A percentile compares a stretch with the other conserved stretches of the same genome.
Conservation (phyloP, 2,797 vertebrate species). For the Microtus californicus region DNA sequence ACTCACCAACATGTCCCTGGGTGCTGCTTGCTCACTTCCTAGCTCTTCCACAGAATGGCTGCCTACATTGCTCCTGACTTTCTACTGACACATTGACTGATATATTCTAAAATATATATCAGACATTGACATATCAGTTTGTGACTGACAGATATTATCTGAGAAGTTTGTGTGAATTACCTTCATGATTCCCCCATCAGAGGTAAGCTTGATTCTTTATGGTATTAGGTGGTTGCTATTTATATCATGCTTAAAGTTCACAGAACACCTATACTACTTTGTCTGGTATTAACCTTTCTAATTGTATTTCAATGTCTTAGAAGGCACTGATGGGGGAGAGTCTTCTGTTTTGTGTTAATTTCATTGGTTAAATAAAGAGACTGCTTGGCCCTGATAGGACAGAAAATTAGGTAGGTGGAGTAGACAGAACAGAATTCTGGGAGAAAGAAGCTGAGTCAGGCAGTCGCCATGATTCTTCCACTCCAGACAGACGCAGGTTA, state of each 20-base stretch:
- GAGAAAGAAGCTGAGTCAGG: no score
- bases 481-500: no score
- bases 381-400: no score
- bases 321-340: not conserved
- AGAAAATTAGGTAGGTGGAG: no score
- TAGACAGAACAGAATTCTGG: no score
- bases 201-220: constrained; percentile 3
- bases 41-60: not conserved
- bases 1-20: accelerated
- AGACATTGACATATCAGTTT: not conserved
- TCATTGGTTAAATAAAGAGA: no score
- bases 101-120: not conserved
- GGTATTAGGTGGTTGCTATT: not conserved
- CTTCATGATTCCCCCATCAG: not conserved
- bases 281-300: not conserved
- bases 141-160: not conserved
- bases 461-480: no score
- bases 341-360: no score
- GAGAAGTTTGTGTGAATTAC: not conserved
- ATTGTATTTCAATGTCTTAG: not conserved
- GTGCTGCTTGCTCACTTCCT: no score
- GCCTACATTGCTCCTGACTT: not conserved
- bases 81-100: not conserved
- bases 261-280: not conserved
- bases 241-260: not conserved